These are phyloP conservation scores for Phaetusa simplex DNA, from an alignment of 2,113 vertebrate species.

Conservation along the genomic window DNA sequence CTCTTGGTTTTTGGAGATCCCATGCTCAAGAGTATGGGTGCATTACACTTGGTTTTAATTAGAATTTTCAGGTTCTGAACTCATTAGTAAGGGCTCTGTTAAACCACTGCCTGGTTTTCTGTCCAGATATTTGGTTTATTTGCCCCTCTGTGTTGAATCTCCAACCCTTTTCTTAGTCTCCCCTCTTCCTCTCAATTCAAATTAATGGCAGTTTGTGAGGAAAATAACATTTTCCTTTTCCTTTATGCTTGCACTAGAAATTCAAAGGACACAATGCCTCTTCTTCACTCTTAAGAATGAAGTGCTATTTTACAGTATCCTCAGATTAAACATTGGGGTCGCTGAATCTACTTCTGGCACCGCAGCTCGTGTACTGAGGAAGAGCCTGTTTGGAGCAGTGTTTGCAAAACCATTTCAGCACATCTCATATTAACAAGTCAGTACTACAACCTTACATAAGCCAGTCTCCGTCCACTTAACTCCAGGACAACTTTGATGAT, in stretches of 20 bases:
- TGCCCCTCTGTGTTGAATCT: neutral
- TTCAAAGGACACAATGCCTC: neutral
- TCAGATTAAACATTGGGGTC: neutral
- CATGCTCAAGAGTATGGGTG: neutral
- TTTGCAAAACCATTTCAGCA: neutral
- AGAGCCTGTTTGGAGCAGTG: neutral
- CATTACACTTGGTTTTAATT: neutral
- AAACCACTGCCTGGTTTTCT: neutral
- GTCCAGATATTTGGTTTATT: neutral
- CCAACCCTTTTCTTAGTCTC: neutral
- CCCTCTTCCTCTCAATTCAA: neutral
- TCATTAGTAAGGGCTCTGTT: neutral
- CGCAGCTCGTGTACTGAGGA: neutral
- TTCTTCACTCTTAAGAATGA: neutral
- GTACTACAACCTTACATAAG: constrained; percentile 14
- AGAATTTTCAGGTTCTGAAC: neutral
- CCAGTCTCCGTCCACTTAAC: constrained; percentile 30
- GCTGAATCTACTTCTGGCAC: neutral
- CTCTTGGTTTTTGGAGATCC: neutral
- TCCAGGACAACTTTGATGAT: constrained; percentile 20
- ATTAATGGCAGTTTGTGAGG: neutral
- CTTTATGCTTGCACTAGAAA: neutral
- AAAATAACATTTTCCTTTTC: neutral
- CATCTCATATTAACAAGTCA: neutral
- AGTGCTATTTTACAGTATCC: neutral